Base-by-base conservation (phyloP, 2,113 vertebrate genomes). In the Campylorhamphus procurvoides region DNA sequence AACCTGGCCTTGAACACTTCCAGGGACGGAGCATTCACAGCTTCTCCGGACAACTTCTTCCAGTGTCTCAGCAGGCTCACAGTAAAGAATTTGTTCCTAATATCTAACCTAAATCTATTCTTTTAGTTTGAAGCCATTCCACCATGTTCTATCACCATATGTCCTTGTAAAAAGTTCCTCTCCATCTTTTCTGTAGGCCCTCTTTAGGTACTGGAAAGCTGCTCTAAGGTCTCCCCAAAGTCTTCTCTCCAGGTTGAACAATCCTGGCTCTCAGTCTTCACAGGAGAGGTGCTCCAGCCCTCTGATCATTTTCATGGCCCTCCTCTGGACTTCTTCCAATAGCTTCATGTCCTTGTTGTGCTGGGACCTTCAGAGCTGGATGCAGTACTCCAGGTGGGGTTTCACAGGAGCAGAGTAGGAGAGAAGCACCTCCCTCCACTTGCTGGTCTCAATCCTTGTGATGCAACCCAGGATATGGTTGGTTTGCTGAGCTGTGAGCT, bases 341-440 rank as follows among this genome's bases (percentile, higher is more conserved):
- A 77, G 18, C 1, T 56, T 47, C 50, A 29, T 39, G 25, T 56
- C 12, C 28, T 25, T 35, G 15, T 40, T 37, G 3, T 37, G 13
- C 0, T 50, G 3, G 7, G 4, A 44, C 2, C 23, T 24, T 22
- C n/a, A 69, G 12, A 89, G 44, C 25, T 40, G 37, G 14, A 75
- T 4, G 11, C 10, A 42, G 25, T 28, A 18, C 8, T 84, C 24
- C 37, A 63, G 33, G 9, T 63, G 24, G 42, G 12, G 33, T 63
- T 18, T 63, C 60, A 80, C 0, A 0, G 35, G 35, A 39, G 15
- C 31, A 64, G 22, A 64, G 20, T 35, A 31, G n/a, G 22, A 44
- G 1, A 69, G 22, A 40, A 40, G 22, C 62, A 28, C 37, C 56
- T 37, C 44, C 37, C 22, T 58, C 7, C 14, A 9, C 14, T 6